Conservation (phyloP, 2,113 vertebrate species). For the Rhipidura dahli region DNA sequence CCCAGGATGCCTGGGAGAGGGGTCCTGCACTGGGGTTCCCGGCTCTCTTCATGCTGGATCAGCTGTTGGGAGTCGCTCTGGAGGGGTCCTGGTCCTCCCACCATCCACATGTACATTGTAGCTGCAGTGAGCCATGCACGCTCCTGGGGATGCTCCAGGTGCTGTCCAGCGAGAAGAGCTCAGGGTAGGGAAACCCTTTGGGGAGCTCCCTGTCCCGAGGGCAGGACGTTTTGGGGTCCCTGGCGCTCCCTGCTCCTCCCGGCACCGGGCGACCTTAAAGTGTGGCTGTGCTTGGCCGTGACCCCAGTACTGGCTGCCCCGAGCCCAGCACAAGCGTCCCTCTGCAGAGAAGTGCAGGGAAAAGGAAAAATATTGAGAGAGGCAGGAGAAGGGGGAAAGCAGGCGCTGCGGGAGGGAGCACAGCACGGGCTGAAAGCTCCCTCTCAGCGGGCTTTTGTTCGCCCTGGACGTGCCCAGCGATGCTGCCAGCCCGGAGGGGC, state of each 20-base stretch:
- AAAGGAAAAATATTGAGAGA: slow-evolving; percentile 34
- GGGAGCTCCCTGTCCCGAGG: not conserved
- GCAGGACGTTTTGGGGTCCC: not conserved
- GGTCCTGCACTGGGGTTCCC: rapidly evolving
- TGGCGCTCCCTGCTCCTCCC: not conserved
- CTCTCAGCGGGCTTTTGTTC: not conserved
- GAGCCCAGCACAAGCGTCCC: not conserved
- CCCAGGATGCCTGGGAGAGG: not conserved
- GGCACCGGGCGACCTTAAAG: not conserved
- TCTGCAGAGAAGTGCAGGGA: not conserved
- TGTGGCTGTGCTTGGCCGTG: not conserved
- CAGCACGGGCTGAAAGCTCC: not conserved
- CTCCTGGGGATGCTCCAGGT: not conserved
- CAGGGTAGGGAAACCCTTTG: not conserved
- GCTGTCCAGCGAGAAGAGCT: not conserved
- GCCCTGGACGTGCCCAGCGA: not conserved
- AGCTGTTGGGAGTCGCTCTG: rapidly evolving
- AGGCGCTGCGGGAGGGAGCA: not conserved
- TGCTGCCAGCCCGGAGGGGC: not conserved
- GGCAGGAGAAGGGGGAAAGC: not conserved
- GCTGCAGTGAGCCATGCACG: rapidly evolving
- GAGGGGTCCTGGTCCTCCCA: not conserved
- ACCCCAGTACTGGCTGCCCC: not conserved
- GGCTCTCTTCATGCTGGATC: not conserved
- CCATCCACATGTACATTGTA: rapidly evolving